Conservation (phyloP, 1,140 invertebrate genomes). For the Drosophila novamexicana region DNA sequence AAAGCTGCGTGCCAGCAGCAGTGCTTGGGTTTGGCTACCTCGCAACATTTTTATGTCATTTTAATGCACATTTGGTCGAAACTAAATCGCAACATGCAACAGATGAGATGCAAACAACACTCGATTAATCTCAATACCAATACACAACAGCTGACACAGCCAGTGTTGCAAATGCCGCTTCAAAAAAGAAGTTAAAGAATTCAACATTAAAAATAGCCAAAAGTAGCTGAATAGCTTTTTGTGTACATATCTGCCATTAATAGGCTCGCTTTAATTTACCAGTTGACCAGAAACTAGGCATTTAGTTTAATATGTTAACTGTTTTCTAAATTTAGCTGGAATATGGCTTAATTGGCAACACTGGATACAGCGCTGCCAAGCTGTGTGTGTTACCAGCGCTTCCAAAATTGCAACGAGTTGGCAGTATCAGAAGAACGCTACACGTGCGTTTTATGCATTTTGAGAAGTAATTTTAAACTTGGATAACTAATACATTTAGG, state of each 20-base stretch:
- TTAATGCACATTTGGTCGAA: constrained; percentile 17
- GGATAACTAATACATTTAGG: constrained; percentile 26
- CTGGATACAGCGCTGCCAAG: constrained; percentile 14
- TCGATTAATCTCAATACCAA: constrained; percentile 12
- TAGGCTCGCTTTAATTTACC: too few relatives aligned
- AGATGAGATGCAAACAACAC: constrained; percentile 23
- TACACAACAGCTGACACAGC: constrained; percentile 7
- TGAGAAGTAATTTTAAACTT: constrained; percentile 7
- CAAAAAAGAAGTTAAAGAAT: too few relatives aligned
- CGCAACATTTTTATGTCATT: constrained; percentile 63
- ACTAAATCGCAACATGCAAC: constrained; percentile 22
- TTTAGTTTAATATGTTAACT: too few relatives aligned
- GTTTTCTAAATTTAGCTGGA: too few relatives aligned
- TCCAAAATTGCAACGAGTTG: constrained; percentile 17
- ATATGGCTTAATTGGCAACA: too few relatives aligned
- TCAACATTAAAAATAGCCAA: too few relatives aligned
- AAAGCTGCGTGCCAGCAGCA: constrained; percentile 29
- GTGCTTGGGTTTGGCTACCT: constrained; percentile 45
- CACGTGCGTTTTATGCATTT: constrained; percentile 57
- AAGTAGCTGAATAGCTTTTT: too few relatives aligned
- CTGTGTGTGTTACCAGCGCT: neutral
- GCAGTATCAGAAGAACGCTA: constrained; percentile 31
- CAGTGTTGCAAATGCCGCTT: too few relatives aligned
- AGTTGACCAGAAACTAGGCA: too few relatives aligned
- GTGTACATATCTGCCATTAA: too few relatives aligned